Base-by-base conservation (phyloP, 1,140 invertebrate species). In the Drosophila fuyamai region DNA sequence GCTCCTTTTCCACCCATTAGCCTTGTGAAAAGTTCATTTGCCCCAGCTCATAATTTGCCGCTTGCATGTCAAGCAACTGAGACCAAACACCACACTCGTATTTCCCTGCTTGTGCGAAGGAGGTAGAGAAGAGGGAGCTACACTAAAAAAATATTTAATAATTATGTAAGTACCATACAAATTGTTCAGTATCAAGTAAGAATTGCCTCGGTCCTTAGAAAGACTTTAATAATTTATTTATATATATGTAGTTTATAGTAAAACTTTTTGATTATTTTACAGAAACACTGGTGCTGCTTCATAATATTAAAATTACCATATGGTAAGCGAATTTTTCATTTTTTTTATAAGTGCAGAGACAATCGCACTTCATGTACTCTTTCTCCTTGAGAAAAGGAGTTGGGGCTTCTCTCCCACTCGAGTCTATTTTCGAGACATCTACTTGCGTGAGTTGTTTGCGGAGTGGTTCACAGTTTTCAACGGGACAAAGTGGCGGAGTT, bases 21-120 rank as follows among this genome's bases (percentile, higher is more conserved):
- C 83, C 83, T 88, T 85, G 83, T 88, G 79, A 88, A 88, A 80
- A 88, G 83, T 88, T 88, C 79, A 88, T 89, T 88, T 88, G 83
- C 83, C 83, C 57, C 72, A 67, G 43, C 79, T 88, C 83, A 88
- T 88, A 88, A 88, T 88, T 88, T 83, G 67, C 83, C 72, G 84
- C 83, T 88, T 88, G 83, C 83, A 88, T 88, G 83, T 88, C 76
- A 76, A 75, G 80, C 82, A 75, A 55, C 47, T 48, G 55, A 48
- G 73, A 48, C 74, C 48, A 65, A 65, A 51, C 73, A 67, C 74
- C 76, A 66, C 77, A 62, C 82, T 85, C 78, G 65, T 70, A 85
- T 85, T 85, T 81, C 82, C 71, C 59, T 51, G 51, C 54, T 27
- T 43, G 59, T 35, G 27, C n/a, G 16, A 65, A 35, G 16, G 41